phyloP scores from a whole-genome alignment of 2,797 vertebrate species.

The Hoplostethus mediterraneus region DNA sequence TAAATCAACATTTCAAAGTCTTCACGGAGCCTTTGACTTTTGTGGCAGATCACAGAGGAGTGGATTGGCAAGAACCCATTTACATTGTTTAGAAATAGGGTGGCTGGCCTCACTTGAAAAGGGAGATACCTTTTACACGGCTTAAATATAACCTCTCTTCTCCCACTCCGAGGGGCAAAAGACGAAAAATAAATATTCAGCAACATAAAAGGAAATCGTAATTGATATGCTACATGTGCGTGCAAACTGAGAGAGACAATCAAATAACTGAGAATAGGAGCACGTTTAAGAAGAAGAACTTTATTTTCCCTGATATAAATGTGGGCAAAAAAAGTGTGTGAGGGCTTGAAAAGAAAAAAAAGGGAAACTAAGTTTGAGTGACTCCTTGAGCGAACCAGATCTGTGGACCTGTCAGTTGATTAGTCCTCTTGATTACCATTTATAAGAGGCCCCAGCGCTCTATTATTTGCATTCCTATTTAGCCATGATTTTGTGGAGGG shows the following conservation, averaged over 20 bases:
- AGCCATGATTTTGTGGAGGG: slow-evolving; percentile 97
- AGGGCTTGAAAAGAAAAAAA: slow-evolving; percentile 44
- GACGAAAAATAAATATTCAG: slow-evolving; percentile 44
- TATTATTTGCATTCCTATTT: slow-evolving; percentile 99
- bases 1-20: slow-evolving; percentile 91
- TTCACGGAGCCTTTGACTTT: slow-evolving; percentile 83
- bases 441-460: slow-evolving; percentile 97
- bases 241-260: slow-evolving; percentile 32
- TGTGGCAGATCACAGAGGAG: slow-evolving; percentile 85
- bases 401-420: slow-evolving; percentile 99
- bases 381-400: slow-evolving; percentile 92
- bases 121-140: slow-evolving; percentile 66
- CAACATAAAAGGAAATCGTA: slow-evolving; percentile 49
- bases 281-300: slow-evolving; percentile 25
- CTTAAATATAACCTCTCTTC: slow-evolving; percentile 77
- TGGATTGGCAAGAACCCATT: slow-evolving; percentile 86
- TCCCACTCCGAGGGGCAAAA: slow-evolving; percentile 30
- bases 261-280: slow-evolving; percentile 29
- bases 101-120: slow-evolving; percentile 73
- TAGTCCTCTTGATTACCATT: slow-evolving; percentile 99
- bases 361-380: slow-evolving; percentile 86
- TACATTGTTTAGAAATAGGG: slow-evolving; percentile 85
- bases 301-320: slow-evolving; percentile 18
- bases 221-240: slow-evolving; percentile 54
- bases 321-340: slow-evolving; percentile 23